phyloP scores from a whole-genome alignment of 1,140 invertebrate species.

The Sarcophaga bullata region DNA sequence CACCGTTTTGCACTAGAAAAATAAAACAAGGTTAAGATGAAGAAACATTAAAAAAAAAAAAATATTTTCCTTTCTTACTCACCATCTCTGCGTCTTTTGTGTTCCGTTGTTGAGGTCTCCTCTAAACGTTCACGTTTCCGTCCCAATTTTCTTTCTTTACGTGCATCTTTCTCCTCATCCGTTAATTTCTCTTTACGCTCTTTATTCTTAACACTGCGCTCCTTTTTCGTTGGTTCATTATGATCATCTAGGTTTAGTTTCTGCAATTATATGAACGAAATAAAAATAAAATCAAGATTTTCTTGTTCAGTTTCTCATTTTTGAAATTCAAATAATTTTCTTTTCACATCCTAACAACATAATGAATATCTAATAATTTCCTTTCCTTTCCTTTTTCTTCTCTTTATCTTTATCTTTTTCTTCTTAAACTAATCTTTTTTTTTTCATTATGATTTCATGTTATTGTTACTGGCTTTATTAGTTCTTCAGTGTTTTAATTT shows the following conservation, averaged over 20 bases:
- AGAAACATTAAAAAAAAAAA: slow-evolving; percentile 30
- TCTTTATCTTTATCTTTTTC: too few relatives aligned
- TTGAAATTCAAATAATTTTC: too few relatives aligned
- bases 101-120: slow-evolving; percentile 72
- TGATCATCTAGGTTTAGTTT: slow-evolving; percentile 67
- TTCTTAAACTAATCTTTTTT: too few relatives aligned
- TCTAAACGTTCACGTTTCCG: slow-evolving; percentile 79
- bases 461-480: too few relatives aligned
- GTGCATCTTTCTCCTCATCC: slow-evolving; percentile 74
- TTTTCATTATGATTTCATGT: too few relatives aligned
- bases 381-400: too few relatives aligned
- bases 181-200: slow-evolving; percentile 68
- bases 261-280: slow-evolving; percentile 54
- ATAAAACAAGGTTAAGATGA: slow-evolving; percentile 32
- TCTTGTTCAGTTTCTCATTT: too few relatives aligned
- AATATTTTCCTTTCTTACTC: slow-evolving; percentile 53
- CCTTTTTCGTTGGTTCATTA: slow-evolving; percentile 73
- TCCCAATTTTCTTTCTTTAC: slow-evolving; percentile 80
- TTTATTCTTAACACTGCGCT: slow-evolving; percentile 73
- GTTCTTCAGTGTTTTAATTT: not conserved
- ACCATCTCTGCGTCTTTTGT: slow-evolving; percentile 81
- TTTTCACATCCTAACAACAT: too few relatives aligned
- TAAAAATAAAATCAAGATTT: not conserved
- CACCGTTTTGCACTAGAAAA: slow-evolving; percentile 59
- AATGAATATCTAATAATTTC: too few relatives aligned